Conservation (phyloP, 2,797 vertebrate species). For the Rhynchonycteris naso region DNA sequence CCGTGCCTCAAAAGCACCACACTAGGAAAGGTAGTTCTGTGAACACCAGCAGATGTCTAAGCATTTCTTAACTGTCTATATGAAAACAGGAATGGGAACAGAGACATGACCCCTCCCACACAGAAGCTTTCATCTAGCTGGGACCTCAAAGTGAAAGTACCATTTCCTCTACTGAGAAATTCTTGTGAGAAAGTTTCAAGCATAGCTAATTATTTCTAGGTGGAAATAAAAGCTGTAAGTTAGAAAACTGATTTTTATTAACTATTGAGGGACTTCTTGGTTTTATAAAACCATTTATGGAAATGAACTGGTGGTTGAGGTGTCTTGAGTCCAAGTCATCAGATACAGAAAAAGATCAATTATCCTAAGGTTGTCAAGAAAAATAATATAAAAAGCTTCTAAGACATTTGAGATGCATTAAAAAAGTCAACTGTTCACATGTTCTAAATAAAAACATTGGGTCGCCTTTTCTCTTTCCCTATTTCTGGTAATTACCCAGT, state of each 20-base stretch:
- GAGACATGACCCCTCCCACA: neutral
- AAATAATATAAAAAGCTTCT: slow-evolving; percentile 16
- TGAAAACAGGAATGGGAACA: neutral
- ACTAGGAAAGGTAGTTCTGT: neutral
- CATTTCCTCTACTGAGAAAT: slow-evolving; percentile 22
- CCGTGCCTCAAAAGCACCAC: neutral
- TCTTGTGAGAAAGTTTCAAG: slow-evolving; percentile 31
- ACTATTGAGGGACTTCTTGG: neutral
- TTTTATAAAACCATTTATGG: neutral
- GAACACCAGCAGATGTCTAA: neutral
- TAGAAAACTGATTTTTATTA: neutral
- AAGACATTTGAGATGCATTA: neutral
- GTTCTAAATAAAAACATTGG: neutral
- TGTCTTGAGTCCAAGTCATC: neutral
- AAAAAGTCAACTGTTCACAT: neutral
- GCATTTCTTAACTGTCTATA: neutral
- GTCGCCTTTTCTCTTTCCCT: neutral
- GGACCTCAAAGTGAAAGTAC: slow-evolving; percentile 3
- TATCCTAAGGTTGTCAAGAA: neutral
- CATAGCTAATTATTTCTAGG: slow-evolving; percentile 37
- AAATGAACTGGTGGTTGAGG: neutral
- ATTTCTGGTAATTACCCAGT: slow-evolving; percentile 3
- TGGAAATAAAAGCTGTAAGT: neutral
- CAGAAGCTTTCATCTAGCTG: neutral
- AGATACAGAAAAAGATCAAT: neutral